Percentiles rank a stretch among this genome's conserved stretches.
Conservation (phyloP, 2,797 vertebrate species). For the Sebastes hopkinsi region DNA sequence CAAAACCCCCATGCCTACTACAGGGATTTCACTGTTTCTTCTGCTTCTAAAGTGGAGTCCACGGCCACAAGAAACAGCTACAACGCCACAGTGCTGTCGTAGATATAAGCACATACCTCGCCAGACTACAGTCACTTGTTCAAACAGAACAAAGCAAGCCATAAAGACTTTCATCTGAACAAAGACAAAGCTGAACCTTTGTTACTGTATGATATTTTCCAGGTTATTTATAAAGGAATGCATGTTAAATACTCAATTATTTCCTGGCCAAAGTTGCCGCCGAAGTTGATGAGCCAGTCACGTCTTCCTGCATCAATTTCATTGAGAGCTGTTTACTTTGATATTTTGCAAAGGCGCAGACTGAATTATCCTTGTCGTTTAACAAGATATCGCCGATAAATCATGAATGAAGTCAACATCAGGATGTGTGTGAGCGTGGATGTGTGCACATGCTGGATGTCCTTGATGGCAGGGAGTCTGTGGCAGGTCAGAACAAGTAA, state of each 20-base stretch:
- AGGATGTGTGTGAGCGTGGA: background rate
- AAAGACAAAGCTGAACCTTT: constrained; percentile 17
- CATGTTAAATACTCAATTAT: constrained; percentile 26
- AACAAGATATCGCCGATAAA: constrained; percentile 48
- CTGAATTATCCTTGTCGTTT: constrained; percentile 37
- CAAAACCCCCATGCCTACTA: background rate
- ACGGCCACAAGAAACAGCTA: background rate
- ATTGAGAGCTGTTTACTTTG: constrained; percentile 37
- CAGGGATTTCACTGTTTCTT: background rate
- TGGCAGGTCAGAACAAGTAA: constrained; percentile 57
- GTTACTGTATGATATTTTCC: constrained; percentile 3
- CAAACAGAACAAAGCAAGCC: constrained; percentile 14
- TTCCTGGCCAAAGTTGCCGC: constrained; percentile 8
- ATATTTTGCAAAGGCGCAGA: constrained; percentile 14
- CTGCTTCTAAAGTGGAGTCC: background rate
- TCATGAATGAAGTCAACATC: constrained; percentile 41
- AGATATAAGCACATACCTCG: constrained; percentile 14
- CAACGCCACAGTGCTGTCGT: background rate
- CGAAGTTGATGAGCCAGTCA: constrained; percentile 17
- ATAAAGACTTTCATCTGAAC: constrained; percentile 1
- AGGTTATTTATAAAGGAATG: constrained; percentile 40
- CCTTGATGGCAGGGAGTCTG: constrained; percentile 44
- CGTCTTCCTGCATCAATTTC: constrained; percentile 24
- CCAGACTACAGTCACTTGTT: constrained; percentile 4
- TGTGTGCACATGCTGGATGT: constrained; percentile 33